A percentile compares a stretch with the other conserved stretches of the same genome.
Conservation (phyloP, 2,888 invertebrate genomes). For the Melanotus villosus region DNA sequence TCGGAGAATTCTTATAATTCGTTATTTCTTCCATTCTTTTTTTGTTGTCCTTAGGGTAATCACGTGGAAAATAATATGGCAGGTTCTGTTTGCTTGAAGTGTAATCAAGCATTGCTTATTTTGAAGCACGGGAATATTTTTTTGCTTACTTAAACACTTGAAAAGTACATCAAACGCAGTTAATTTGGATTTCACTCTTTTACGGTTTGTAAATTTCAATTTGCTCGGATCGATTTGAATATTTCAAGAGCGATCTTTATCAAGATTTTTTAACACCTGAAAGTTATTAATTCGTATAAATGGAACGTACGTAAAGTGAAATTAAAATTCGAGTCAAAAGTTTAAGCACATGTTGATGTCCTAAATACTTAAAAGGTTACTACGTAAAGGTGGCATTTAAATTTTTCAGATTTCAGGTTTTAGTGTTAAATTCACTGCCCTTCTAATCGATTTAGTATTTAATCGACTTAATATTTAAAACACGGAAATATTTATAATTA, state of each 20-base stretch:
- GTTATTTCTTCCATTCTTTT: not conserved
- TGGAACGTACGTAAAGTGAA: too few species aligned
- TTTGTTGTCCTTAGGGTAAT: constrained; percentile 9
- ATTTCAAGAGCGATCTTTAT: too few species aligned
- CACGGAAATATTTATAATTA: too few species aligned
- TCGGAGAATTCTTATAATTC: too few species aligned
- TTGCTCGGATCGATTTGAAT: too few species aligned
- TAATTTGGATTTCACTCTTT: too few species aligned
- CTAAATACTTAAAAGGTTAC: not conserved
- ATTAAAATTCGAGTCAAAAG: not conserved
- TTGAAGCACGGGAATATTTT: not conserved
- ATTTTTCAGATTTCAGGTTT: not conserved
- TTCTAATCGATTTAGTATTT: not conserved
- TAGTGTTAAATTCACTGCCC: not conserved
- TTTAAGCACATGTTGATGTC: not conserved
- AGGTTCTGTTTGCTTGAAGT: constrained; percentile 5
- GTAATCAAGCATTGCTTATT: constrained; percentile 12
- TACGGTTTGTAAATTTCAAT: too few species aligned
- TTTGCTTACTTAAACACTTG: not conserved
- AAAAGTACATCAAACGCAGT: too few species aligned
- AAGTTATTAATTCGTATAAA: too few species aligned
- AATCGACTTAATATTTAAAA: too few species aligned
- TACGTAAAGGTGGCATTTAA: not conserved
- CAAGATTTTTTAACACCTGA: too few species aligned
- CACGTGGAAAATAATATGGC: constrained; percentile 10